Base-by-base conservation (phyloP, 2,113 vertebrate species). In the Labrus mixtus region DNA sequence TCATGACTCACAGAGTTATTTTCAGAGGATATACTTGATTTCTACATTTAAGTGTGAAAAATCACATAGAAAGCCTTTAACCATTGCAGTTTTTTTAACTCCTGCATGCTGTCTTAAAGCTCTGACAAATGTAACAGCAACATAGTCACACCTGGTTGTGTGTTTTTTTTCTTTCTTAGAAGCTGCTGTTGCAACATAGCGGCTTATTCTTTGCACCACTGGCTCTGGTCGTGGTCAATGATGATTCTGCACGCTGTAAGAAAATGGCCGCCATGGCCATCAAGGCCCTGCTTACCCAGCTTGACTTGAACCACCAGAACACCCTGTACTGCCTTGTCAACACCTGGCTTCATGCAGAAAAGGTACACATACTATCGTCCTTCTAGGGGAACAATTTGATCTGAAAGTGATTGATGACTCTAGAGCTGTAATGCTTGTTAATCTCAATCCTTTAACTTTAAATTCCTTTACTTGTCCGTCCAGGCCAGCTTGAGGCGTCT, bases 161-260 rank as follows among this genome's bases (percentile, higher is more conserved):
- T 51, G 3, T 33, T 33, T 17, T 12, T 60, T 61, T 2, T 7
- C 8, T 8, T 36, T 2, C 19, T 72, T 71, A 99, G 98, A 93
- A 91, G 1, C 91, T 99, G 65, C 93, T 98, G 56, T 87, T 95
- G 13, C 87, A 94, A 54, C 87, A 96, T 90, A 96, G 95, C 0
- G 95, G 95, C 0, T 87, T 99, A 59, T 97, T 99, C 92, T 99
- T 99, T 16, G 89, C 97, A 23, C 96, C 97, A 3, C 93, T 99
- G 6, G 96, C 96, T 23, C 94, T 99, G 69, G 94, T 95, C 50
- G 91, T 97, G 89, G 93, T 96, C 56, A 99, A 99, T 0, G 97
- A 99, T 8, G 95, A 97, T 85, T 98, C 97, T 0, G 81, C 95
- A 1, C 92, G 87, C 45, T 99, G 98, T 88, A 99, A 97, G 79